Evolutionary conservation across 2,113 vertebrate genomes (phyloP), one percentile per base, ranked within the genome.

Genomic region (Ascaphus truei): DNA sequence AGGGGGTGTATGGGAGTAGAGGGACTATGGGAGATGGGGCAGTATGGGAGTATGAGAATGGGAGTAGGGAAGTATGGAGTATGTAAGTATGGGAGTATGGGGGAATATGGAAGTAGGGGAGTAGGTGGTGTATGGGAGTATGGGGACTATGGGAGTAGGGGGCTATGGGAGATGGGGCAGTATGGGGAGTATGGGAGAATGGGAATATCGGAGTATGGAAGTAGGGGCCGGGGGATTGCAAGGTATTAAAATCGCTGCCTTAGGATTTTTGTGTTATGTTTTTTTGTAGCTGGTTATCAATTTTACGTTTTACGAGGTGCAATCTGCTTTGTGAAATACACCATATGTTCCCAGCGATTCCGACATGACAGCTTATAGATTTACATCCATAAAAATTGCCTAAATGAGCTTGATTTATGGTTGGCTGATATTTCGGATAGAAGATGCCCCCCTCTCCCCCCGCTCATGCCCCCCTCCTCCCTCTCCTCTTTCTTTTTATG

Each of bases 261-360:
- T 84, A n/a, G n/a, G n/a, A n/a, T 90, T 90, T 90, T 93, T 91
- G 91, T 85, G 85, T 80, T 92, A 92, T 89, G 89, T 90, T 88
- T 89, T 92, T 88, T 86, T 88, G 84, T 88, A 81, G 85, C 87
- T 89, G 91, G 93, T 92, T 94, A 93, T 94, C 94, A 94, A 95
- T 95, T 95, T 93, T 92, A 93, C 92, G 92, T 92, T 94, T 95
- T 93, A 95, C 93, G 92, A 93, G 94, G 92, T 90, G 88, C 92
- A 95, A 92, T 94, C 93, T 95, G 93, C 83, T 94, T 89, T 90
- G 92, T 93, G 93, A 94, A 92, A 94, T 91, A 93, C 91, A 90
- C 92, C 93, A 95, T 95, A 95, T 95, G 93, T 89, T 94, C 92
- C 85, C 86, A 93, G 92, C 91, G 91, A 94, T 93, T 93, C 90